These are phyloP conservation scores for Lithophane socia DNA, from an alignment of 2,888 invertebrate species.

Conservation along the genomic window DNA sequence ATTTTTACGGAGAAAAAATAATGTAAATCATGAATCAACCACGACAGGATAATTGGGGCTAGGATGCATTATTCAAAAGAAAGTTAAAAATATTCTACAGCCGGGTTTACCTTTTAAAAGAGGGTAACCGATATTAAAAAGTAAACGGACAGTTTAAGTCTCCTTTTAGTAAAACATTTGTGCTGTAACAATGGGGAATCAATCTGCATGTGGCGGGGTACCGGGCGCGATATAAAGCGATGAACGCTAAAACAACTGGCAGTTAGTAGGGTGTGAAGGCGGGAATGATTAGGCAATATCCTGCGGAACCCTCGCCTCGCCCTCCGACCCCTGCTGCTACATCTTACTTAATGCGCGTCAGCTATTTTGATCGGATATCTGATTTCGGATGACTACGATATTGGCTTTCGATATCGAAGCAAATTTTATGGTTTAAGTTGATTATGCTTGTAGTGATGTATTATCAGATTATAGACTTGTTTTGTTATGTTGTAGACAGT, in stretches of 20 bases:
- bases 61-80: slow-evolving; percentile 61
- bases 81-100: slow-evolving; percentile 30
- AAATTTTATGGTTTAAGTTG: slow-evolving; percentile 68
- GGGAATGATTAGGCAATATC: slow-evolving; percentile 90
- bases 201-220: slow-evolving; percentile 76
- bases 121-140: slow-evolving; percentile 64
- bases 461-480: slow-evolving; percentile 21
- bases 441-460: slow-evolving; percentile 42
- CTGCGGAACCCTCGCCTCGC: slow-evolving; percentile 82
- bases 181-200: slow-evolving; percentile 83
- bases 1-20: slow-evolving; percentile 61
- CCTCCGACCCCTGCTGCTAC: slow-evolving; percentile 84
- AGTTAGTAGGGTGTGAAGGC: slow-evolving; percentile 88
- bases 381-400: slow-evolving; percentile 81
- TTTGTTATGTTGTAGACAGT: background rate
- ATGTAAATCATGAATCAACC: slow-evolving; percentile 56
- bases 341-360: slow-evolving; percentile 87
- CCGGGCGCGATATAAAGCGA: slow-evolving; percentile 79
- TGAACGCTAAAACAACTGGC: slow-evolving; percentile 90
- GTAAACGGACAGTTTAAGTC: slow-evolving; percentile 68
- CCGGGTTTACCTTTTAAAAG: slow-evolving; percentile 23
- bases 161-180: slow-evolving; percentile 78
- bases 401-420: slow-evolving; percentile 74
- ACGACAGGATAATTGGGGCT: slow-evolving; percentile 54
- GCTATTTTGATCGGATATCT: slow-evolving; percentile 84